Conservation (phyloP, 2,113 vertebrate species). For the Calyptommatus sinebrachiatus region DNA sequence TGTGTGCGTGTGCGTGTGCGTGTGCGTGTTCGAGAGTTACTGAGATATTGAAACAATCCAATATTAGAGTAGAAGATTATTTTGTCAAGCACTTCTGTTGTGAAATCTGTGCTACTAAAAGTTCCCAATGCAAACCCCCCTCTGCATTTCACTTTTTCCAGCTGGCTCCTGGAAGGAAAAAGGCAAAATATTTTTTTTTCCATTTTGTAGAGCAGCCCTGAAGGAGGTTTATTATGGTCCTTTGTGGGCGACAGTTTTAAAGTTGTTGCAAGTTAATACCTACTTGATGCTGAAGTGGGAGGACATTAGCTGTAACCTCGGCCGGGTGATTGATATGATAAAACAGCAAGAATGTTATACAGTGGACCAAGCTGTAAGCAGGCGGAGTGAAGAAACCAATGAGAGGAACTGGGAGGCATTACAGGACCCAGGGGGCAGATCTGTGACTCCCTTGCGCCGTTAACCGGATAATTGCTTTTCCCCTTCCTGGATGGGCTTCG, state of each 20-base stretch:
- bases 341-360: background rate
- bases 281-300: conserved; percentile 36
- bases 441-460: background rate
- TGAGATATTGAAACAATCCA: too few relatives aligned
- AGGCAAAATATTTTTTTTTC: too few relatives aligned
- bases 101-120: background rate
- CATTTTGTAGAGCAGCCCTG: background rate
- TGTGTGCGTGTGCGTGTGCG: too few relatives aligned
- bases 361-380: background rate
- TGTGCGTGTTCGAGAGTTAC: too few relatives aligned
- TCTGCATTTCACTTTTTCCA: too few relatives aligned
- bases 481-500: conserved; percentile 5
- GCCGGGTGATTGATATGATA: conserved; percentile 24
- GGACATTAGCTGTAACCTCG: conserved; percentile 31
- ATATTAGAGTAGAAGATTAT: too few relatives aligned
- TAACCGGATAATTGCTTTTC: background rate
- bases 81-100: too few relatives aligned
- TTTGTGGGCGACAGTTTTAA: background rate
- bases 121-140: background rate
- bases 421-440: background rate
- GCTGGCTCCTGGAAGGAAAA: too few relatives aligned
- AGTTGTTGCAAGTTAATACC: conserved; percentile 8
- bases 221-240: background rate
- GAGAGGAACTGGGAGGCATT: background rate
- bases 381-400: background rate